Conservation (phyloP, 2,888 invertebrate genomes). For the Brachypalpus laphriformis region DNA sequence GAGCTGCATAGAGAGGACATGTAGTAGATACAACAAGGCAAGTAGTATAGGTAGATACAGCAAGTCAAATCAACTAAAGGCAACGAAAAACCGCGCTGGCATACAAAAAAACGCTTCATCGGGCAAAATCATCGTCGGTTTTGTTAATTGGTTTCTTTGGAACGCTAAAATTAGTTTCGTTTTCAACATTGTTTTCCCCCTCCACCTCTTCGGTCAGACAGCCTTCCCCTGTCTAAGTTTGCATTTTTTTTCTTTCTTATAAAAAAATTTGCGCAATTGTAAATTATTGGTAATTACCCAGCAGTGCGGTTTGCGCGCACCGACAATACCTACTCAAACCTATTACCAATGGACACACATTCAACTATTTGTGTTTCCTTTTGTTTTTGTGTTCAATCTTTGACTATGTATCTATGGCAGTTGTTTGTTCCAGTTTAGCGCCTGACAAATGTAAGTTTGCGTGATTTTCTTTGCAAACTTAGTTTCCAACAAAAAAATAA, state of each 20-base stretch:
- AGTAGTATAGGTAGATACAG: not conserved
- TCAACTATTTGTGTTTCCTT: not conserved
- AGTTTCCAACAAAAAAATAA: not conserved
- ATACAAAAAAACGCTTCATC: constrained; percentile 43
- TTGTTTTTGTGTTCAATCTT: constrained; percentile 46
- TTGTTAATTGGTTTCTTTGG: constrained; percentile 64
- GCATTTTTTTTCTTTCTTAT: not conserved
- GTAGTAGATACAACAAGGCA: not conserved
- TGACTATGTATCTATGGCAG: constrained; percentile 7
- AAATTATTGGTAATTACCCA: constrained; percentile 67
- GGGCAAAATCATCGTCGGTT: constrained; percentile 53
- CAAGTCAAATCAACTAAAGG: not conserved
- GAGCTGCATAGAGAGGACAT: not conserved
- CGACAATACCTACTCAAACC: constrained; percentile 44
- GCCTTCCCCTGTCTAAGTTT: not conserved
- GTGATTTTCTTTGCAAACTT: constrained; percentile 54
- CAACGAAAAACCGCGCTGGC: not conserved
- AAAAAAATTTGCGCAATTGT: constrained; percentile 62
- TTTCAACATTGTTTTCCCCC: constrained; percentile 51
- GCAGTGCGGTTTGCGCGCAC: constrained; percentile 17
- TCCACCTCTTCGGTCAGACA: too few species aligned
- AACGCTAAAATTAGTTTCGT: constrained; percentile 66
- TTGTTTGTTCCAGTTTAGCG: constrained; percentile 66
- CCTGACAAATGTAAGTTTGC: constrained; percentile 57
- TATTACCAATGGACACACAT: constrained; percentile 26